Base-by-base conservation (phyloP, 2,797 vertebrate species). In the Dryobates pubescens region DNA sequence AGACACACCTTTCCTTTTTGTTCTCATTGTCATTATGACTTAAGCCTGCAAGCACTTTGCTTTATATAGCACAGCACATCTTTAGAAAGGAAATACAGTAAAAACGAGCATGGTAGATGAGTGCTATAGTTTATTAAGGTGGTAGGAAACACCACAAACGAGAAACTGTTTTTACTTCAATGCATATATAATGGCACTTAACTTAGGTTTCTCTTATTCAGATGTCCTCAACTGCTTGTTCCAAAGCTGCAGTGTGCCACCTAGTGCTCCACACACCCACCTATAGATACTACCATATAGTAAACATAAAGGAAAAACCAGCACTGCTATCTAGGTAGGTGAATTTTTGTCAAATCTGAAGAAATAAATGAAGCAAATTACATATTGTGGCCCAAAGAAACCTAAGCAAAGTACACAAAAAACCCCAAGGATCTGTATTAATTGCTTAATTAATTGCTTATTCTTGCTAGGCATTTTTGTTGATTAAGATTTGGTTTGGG, bases 241-340 rank as follows among this genome's bases (percentile, higher is more conserved):
- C 70, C 45, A 77, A 96, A 96, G 96, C 80, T 30, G 17, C 80
- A 96, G 95, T 95, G 92, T 96, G 97, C 97, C 97, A 97, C 27
- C 97, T 97, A 97, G 97, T 92, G 97, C 81, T 91, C 17, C 69
- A 76, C 18, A 51, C 53, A 88, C 71, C 67, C 62, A 65, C 65
- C 88, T 34, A 72, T 63, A 74, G 27, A 34, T 43, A 89, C 0
- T 3, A 30, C 8, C 34, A 51, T 2, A 11, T 9, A 67, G 56
- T 19, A 3, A 26, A 67, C 17, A 51, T 17, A 61, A 63, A 67
- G 3, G 12, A 3, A 43, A 49, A 79, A 62, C 1, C 1, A 51
- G 19, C 51, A 82, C 38, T 23, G 17, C 58, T 72, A 1, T 11
- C 56, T 72, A 1, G 10, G 2, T 7, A 78, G 57, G 7, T 3